Percentiles rank a stretch among this genome's conserved stretches.
Evolutionary conservation across 2,797 vertebrate genomes (phyloP).

Genomic region (Amphiprion clarkii): DNA sequence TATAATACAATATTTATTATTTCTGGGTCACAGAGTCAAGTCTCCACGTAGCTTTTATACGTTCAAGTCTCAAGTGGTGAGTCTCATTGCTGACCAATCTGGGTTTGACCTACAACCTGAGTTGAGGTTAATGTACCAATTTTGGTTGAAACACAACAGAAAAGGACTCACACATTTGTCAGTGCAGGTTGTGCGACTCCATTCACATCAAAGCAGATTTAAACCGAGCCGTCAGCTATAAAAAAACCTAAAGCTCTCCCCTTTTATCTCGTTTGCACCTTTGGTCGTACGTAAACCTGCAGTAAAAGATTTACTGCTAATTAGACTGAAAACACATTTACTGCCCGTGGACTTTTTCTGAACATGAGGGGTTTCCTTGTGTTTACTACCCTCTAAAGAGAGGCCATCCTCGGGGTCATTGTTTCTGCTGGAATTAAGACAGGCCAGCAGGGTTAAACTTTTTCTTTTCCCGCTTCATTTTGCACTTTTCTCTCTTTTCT

Average conservation of each 20-base stretch:
- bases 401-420: constrained; percentile 45
- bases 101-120: background rate
- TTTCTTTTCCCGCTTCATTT: constrained; percentile 31
- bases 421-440: constrained; percentile 19
- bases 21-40: too few relatives aligned
- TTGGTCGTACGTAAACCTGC: constrained; percentile 22
- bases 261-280: constrained; percentile 14
- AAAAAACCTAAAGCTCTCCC: background rate
- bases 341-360: constrained; percentile 24
- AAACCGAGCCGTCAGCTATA: constrained; percentile 7
- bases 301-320: constrained; percentile 61
- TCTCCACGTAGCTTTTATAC: too few relatives aligned
- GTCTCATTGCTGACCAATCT: too few relatives aligned
- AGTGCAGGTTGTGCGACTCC: background rate
- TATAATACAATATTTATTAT: too few relatives aligned
- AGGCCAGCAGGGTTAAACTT: constrained; percentile 42
- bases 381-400: constrained; percentile 53
- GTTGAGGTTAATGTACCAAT: background rate
- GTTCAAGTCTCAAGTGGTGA: too few relatives aligned
- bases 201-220: constrained; percentile 7
- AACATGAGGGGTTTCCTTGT: constrained; percentile 47
- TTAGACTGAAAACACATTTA: constrained; percentile 61
- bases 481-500: constrained; percentile 15
- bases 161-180: background rate
- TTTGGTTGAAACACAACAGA: background rate